Evolutionary conservation across 2,888 invertebrate species (phyloP).

Genomic region (Saturnia pavonia): DNA sequence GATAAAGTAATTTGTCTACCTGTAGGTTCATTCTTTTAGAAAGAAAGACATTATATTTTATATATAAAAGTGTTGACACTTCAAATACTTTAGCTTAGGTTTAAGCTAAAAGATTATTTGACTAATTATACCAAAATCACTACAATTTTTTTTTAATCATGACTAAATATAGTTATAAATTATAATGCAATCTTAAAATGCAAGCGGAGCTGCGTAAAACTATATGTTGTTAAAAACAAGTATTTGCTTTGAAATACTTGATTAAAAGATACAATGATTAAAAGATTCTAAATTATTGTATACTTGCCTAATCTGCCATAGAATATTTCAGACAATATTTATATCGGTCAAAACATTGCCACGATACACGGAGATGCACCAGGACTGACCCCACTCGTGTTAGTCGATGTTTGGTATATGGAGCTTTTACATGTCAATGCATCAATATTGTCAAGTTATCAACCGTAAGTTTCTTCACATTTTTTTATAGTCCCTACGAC

Average conservation of each 20-base stretch:
- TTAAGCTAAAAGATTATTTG: no score
- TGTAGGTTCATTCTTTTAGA: no score
- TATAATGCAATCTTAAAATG: not conserved
- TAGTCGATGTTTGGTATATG: slow-evolving; percentile 75
- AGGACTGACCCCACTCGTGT: slow-evolving; percentile 53
- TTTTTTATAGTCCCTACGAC: no score
- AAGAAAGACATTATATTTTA: no score
- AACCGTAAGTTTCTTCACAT: slow-evolving; percentile 47
- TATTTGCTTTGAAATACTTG: not conserved
- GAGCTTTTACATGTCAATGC: slow-evolving; percentile 62
- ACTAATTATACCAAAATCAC: no score
- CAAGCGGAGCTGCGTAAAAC: not conserved
- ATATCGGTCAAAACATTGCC: slow-evolving; percentile 68
- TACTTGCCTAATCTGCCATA: not conserved
- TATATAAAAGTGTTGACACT: no score
- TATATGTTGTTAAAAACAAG: not conserved
- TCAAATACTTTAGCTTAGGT: no score
- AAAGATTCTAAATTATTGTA: no score
- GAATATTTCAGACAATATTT: slow-evolving; percentile 39
- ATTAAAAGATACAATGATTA: not conserved
- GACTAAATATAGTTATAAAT: not conserved
- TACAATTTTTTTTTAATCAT: no score
- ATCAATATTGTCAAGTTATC: slow-evolving; percentile 50
- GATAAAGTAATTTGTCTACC: not conserved
- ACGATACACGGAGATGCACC: slow-evolving; percentile 68